These are phyloP conservation scores for Fundulus diaphanus DNA, from an alignment of 2,797 vertebrate species.

Conservation along the genomic window DNA sequence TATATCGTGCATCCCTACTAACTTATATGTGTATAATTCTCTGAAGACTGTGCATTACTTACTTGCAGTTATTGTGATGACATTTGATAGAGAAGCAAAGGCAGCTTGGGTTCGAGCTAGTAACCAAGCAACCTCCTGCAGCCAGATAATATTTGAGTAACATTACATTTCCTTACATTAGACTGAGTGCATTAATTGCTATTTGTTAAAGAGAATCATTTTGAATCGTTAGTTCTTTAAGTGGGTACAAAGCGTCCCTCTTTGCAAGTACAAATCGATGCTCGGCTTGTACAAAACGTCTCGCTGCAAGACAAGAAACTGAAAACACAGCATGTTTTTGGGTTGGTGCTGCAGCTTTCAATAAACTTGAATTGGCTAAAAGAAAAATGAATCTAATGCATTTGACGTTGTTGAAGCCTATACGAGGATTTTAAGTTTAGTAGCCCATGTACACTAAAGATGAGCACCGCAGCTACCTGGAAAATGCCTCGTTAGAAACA, in stretches of 20 bases:
- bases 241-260: not conserved
- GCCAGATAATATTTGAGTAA: not conserved
- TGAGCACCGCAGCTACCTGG: slow-evolving; percentile 32
- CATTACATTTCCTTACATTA: not conserved
- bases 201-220: not conserved
- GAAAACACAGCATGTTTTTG: not conserved
- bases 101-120: not conserved
- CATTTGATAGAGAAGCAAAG: not conserved
- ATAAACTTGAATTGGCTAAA: slow-evolving; percentile 12
- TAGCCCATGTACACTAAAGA: slow-evolving; percentile 30
- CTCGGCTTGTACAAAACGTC: not conserved
- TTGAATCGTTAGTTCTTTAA: not conserved
- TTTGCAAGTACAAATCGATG: not conserved
- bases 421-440: slow-evolving; percentile 12
- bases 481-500: slow-evolving; percentile 31
- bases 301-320: not conserved
- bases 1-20: too few species aligned
- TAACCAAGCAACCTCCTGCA: not conserved
- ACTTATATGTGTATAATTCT: not conserved
- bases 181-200: not conserved
- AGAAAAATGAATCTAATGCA: slow-evolving; percentile 2
- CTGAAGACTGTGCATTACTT: not conserved
- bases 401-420: slow-evolving; percentile 12
- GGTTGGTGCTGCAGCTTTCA: not conserved
- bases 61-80: not conserved